Base-by-base conservation (phyloP, 2,113 vertebrate species). In the Oncorhynchus tshawytscha region DNA sequence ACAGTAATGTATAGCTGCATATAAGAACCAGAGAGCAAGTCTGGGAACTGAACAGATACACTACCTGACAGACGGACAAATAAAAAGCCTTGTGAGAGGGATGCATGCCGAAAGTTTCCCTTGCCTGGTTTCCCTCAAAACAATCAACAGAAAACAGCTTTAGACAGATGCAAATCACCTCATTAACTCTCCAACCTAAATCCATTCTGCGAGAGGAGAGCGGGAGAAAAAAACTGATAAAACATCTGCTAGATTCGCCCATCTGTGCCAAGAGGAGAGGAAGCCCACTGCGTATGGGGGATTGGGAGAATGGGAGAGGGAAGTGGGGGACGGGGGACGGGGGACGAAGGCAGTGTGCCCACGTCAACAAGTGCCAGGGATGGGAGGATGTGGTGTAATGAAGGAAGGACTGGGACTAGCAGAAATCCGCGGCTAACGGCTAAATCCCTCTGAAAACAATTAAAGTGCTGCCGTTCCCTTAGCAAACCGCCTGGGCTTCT, bases 161-260 rank as follows among this genome's bases (percentile, higher is more conserved):
- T 87, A 87, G 88, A 89, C 88, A 86, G 88, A 92, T 92, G 91
- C 88, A 91, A 91, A 91, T 91, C 87, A 88, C 85, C 87, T 90
- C 88, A 91, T 90, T 91, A 91, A 88, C 88, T 90, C 85, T 73
- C 59, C 60, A 86, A 86, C 81, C 82, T 62, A 81, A 88, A 90
- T 88, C 85, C 84, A 85, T 86, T 85, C 84, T 80, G 85, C 81
- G 85, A 86, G 73, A 72, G 72, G n/a, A 73, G 51, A 54, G 24
- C 25, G 15, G 48, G 49, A 71, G 24, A 57, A 13, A 54, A 29
- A 45, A 48, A 7, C 72, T 51, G 86, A 88, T 84, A 88, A 86
- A 92, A 92, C 91, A 92, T 92, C 91, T 92, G 91, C 88, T 86
- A 81, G 85, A 77, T 88, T 83, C 65, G 67, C 75, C 88, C 90